Base-by-base conservation (phyloP, 1,140 invertebrate genomes). In the Acromyrmex echinatior region DNA sequence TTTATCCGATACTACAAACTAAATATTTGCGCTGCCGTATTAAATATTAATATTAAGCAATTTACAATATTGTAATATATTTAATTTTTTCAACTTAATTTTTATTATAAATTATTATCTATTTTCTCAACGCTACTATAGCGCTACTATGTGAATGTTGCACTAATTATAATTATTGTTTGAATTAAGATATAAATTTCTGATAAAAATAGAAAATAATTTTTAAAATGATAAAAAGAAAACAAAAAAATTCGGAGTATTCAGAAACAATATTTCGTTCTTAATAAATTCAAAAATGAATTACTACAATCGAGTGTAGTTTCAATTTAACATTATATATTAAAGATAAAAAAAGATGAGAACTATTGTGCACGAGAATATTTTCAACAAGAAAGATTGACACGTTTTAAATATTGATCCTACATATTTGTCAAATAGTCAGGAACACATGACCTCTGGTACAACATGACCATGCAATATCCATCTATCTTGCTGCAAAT, bases 401-500 rank as follows among this genome's bases (percentile, higher is more conserved):
- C 21, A 25, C 21, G 3, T 51, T n/a, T 5, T 18, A 39, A 56
- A 7, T 65, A 79, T 65, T 45, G 45, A 71, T 68, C 39, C 6
- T 28, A 45, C 56, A 73, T 31, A 31, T 58, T 58, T 35, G 21
- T 25, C 14, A 81, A 71, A 81, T 1, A 68, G 7, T 10, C 77
- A 21, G 28, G 31, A 28, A 73, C 16, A 35, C 35, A 51, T 16
- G 51, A 81, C 51, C 71, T 7, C 4, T 73, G 16, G 31, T 7
- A 35, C 39, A 76, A 39, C 70, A 21, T 58, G 70, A 49, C 18
- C 28, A 9, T 74, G 70, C 25, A 16, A 49, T 74, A 74, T 58
- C 18, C 56, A 62, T 62, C 39, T 49, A 84, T 76, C 45, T 84
- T 49, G 25, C 9, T 74, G 80, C 80, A 84, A 84, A 84, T 76